These are phyloP conservation scores for Orchesella cincta DNA, from an alignment of 1,140 invertebrate species.

Conservation along the genomic window DNA sequence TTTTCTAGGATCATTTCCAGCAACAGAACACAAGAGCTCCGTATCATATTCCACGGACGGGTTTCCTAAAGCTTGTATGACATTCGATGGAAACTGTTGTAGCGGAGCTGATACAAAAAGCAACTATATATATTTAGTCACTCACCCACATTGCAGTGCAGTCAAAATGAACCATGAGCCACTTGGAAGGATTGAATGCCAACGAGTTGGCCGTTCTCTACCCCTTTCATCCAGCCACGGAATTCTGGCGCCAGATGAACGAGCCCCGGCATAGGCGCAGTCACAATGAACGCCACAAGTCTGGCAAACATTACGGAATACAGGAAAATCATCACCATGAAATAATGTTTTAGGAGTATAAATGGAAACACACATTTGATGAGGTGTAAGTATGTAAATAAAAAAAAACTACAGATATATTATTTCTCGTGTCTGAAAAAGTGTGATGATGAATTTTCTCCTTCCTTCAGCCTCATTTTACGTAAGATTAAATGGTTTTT, in stretches of 20 bases:
- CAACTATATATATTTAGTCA: too few species aligned
- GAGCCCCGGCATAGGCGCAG: slow-evolving; percentile 91
- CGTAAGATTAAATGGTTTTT: background rate
- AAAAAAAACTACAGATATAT: too few species aligned
- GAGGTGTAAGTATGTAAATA: background rate
- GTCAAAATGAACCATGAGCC: slow-evolving; percentile 98
- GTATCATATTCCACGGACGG: too few species aligned
- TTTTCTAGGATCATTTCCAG: background rate
- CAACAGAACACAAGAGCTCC: too few species aligned
- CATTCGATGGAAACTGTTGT: background rate
- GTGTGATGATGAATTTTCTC: background rate
- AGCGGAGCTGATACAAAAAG: too few species aligned
- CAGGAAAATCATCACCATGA: slow-evolving; percentile 1
- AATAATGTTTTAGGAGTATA: too few species aligned
- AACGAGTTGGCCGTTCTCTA: slow-evolving; percentile 85
- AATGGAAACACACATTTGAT: too few species aligned
- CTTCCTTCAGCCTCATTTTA: background rate
- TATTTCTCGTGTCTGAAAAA: too few species aligned
- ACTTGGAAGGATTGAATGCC: slow-evolving; percentile 93
- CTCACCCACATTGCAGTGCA: slow-evolving; percentile 94
- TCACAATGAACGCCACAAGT: slow-evolving; percentile 94
- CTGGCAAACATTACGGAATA: slow-evolving; percentile 48
- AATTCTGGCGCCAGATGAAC: slow-evolving; percentile 92
- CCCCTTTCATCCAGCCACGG: slow-evolving; percentile 82
- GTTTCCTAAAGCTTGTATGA: background rate